Conservation (phyloP, 2,797 vertebrate species). For the Hydrophis major region DNA sequence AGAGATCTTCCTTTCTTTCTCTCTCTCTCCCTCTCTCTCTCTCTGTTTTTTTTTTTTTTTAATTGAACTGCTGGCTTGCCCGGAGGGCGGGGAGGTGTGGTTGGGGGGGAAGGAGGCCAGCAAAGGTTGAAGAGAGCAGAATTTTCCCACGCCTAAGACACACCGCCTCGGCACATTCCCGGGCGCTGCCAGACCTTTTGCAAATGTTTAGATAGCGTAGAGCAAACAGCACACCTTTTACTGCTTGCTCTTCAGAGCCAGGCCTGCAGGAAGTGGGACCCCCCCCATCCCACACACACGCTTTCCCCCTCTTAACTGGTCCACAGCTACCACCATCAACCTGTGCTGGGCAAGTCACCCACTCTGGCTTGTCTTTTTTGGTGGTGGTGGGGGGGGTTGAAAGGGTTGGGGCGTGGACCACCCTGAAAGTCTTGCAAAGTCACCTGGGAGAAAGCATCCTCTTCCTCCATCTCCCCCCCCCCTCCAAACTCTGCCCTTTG, state of each 20-base stretch:
- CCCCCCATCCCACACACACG: too few relatives aligned
- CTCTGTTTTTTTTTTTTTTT: slow-evolving; percentile 39
- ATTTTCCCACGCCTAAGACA: slow-evolving; percentile 91
- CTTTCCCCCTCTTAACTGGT: background rate
- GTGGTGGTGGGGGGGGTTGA: background rate
- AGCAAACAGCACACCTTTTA: slow-evolving; percentile 97
- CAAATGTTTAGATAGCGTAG: slow-evolving; percentile 98
- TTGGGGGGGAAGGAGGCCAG: slow-evolving; percentile 73
- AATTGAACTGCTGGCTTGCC: slow-evolving; percentile 82
- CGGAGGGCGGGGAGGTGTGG: slow-evolving; percentile 74
- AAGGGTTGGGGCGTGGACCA: background rate
- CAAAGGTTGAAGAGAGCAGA: slow-evolving; percentile 91
- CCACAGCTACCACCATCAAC: background rate
- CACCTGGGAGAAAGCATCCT: background rate
- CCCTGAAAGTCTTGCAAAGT: background rate
- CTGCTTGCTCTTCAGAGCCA: slow-evolving; percentile 64
- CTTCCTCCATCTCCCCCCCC: too few relatives aligned
- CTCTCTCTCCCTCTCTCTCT: background rate
- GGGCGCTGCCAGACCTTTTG: slow-evolving; percentile 84
- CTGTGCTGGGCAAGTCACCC: slow-evolving; percentile 11
- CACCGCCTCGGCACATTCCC: slow-evolving; percentile 84
- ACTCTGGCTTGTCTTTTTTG: slow-evolving; percentile 36
- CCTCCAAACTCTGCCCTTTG: too few relatives aligned
- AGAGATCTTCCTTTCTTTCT: slow-evolving; percentile 59
- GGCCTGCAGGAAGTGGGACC: slow-evolving; percentile 76